Base-by-base conservation (phyloP, 2,888 invertebrate species). In the Molorchus minor region DNA sequence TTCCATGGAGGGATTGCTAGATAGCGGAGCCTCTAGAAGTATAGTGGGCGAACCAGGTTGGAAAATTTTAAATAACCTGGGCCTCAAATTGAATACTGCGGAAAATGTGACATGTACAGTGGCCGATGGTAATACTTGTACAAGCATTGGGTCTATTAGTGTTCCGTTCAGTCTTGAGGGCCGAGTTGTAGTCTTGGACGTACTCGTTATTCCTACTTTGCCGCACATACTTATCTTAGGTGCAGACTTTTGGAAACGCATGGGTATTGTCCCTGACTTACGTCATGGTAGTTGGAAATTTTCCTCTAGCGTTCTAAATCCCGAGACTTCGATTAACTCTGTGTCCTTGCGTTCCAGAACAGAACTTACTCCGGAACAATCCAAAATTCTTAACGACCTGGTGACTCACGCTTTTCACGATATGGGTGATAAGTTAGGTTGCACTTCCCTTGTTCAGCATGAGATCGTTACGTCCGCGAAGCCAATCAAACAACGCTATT, bases 21-120 rank as follows among this genome's bases (percentile, higher is more conserved):
- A 55, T 46, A 30, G 41, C 29, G 46, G 38, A 17, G 55, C 46
- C 3, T 45, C 45, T 41, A 25, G 55, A 20, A 45, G 41, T 45
- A 30, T 46, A 12, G 7, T 46, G 40, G 55, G 46, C 16, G 21
- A 4, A 25, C 8, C 25, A 25, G 25, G 25, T 5, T 25, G 38
- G 40, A 7, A 40, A 17, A 10, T 16, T 17, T 40, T 44, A 16
- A n/a, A 1, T 20, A 44, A 25, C n/a, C 21, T 44, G n/a, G 44
- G 44, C 21, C 30, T 44, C 3, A 25, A 44, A 13, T 21, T 44
- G 15, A 29, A 44, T 44, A 20, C 13, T 21, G 16, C 12, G 2
- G 44, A 44, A 21, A 44, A 29, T 4, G 25, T 25, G 2, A 13
- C 25, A n/a, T 44, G 44, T 44, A 44, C 44, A 10, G 25, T 44